Conservation (phyloP, 2,797 vertebrate species). For the Paguma larvata region DNA sequence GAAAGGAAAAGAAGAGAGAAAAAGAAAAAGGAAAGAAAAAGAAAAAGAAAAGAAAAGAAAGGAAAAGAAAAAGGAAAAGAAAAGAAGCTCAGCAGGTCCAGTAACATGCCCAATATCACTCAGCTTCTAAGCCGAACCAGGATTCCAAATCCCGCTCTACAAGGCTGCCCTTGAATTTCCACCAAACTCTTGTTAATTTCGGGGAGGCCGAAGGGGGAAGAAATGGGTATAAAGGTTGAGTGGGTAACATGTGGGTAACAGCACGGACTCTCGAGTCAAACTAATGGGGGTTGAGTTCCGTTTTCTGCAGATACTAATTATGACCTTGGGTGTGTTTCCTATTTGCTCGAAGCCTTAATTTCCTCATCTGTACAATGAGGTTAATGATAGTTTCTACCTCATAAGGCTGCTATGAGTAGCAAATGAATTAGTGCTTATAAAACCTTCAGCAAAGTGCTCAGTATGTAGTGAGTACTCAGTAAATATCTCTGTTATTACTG, state of each 20-base stretch:
- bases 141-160: not conserved
- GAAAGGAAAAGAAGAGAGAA: too few relatives aligned
- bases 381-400: constrained; percentile 24
- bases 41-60: too few relatives aligned
- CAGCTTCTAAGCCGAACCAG: not conserved
- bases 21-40: too few relatives aligned
- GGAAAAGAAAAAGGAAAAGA: not conserved
- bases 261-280: not conserved
- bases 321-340: not conserved
- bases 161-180: not conserved
- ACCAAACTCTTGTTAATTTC: not conserved
- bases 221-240: not conserved
- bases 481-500: not conserved
- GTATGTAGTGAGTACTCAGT: not conserved
- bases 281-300: not conserved
- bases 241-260: not conserved
- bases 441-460: not conserved
- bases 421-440: constrained; percentile 60
- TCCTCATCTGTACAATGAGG: constrained; percentile 8
- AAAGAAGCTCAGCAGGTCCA: not conserved
- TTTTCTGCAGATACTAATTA: not conserved
- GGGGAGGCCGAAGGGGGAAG: not conserved
- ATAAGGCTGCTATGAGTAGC: not conserved
- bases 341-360: constrained; percentile 32
- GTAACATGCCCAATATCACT: not conserved